These are phyloP conservation scores for Apis mellifera DNA, from an alignment of 1,140 invertebrate species.

Conservation along the genomic window Amel_HAv3.1 CM009938.2:10148001-10148500, in stretches of 20 bases:
- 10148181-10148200: slow-evolving; percentile 22
- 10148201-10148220: slow-evolving; percentile 24
- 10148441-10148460: too few relatives aligned
- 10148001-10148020: too few relatives aligned
- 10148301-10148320: slow-evolving; percentile 41
- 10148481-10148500: too few relatives aligned
- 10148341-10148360: background rate
- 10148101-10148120: too few relatives aligned
- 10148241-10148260: slow-evolving; percentile 44
- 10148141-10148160: too few relatives aligned
- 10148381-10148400: slow-evolving; percentile 34
- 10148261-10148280: slow-evolving; percentile 56
- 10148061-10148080: too few relatives aligned
- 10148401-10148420: slow-evolving; percentile 11
- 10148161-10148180: slow-evolving; percentile 4
- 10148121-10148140: too few relatives aligned
- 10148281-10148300: slow-evolving; percentile 45
- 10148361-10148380: slow-evolving; percentile 9
- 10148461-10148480: too few relatives aligned
- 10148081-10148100: too few relatives aligned
- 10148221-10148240: slow-evolving; percentile 35
- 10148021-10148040: too few relatives aligned
- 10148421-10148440: background rate
- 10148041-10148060: too few relatives aligned
- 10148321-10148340: slow-evolving; percentile 12